Evolutionary conservation across 2,888 invertebrate species (phyloP), one percentile per base, ranked within the genome.

Genomic region (Eurytoma adleriae): DNA sequence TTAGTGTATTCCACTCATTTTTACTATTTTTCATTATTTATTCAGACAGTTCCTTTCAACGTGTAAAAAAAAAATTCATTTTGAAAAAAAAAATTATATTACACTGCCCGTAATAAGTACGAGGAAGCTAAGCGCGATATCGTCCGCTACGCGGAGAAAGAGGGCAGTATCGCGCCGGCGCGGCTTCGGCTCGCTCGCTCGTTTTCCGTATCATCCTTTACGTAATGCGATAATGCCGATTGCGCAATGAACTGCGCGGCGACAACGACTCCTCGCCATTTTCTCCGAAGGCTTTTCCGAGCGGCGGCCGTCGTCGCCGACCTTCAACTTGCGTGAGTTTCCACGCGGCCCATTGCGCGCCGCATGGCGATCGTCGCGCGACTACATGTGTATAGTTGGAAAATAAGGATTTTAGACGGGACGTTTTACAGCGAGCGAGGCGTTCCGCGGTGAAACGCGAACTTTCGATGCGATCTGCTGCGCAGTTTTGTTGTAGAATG

Each of bases 281-380:
- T 62, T 61, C 40, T 18, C 18, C 54, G 56, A 69, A 71, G 77
- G 68, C 68, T 77, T 73, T 24, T 75, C 67, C 73, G 73, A 48
- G 40, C 66, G 78, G 54, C 54, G 14, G 54, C 50, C 50, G 14
- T 24, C 4, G 14, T 4, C 54, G 54, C 54, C 54, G 80, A 80
- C 80, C 80, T 80, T 80, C 80, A 80, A 80, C 80, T 80, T 80
- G 80, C 40, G 64, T 68, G 73, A 78, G 72, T 78, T 78, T 73
- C 56, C 73, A 52, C 62, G 48, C 40, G n/a, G 16, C 40, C 14
- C 13, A 7, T 61, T 20, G 59, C 24, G 24, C 24, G 24, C 24
- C 24, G 24, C 2, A 24, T 24, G 24, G n/a, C 24, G 27, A 27
- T 27, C 27, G 61, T 4, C 16, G 12, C 27, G 5, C 14, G 24